Base-by-base conservation (phyloP, 2,113 vertebrate genomes). In the Alouatta palliata region DNA sequence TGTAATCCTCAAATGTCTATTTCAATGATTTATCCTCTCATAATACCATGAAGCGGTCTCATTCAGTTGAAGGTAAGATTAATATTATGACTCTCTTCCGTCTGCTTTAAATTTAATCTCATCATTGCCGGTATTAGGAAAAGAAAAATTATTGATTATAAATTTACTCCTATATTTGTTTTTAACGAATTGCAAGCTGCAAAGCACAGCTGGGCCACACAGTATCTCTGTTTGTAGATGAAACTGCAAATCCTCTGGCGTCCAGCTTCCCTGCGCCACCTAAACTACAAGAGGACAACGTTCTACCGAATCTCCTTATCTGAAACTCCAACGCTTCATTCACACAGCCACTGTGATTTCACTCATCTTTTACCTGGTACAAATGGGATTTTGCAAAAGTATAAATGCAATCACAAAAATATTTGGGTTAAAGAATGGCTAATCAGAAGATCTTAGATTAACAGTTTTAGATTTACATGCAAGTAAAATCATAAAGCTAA, bases 401-500 rank as follows among this genome's bases (percentile, higher is more conserved):
- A 5, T 54, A 75, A 70, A 66, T 25, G 45, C 40, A 64, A 83
- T 35, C 73, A 71, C 6, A 2, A 77, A 92, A 90, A 37, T 20
- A 37, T 66, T 87, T 90, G 11, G 27, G 49, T 79, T 91, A 19
- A 54, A 97, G 61, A 56, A 71, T 11, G 5, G 17, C 58, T 61
- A 58, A 54, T 71, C 52, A 54, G 43, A 61, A 54, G 21, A 54
- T 32, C 58, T 94, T 82, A 64, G 68, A 71, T 49, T 37, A 85
- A 19, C 49, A 70, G 35, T 45, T 89, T 91, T 21, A 47, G 47
- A 66, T 47, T 76, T 92, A 91, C 32, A 85, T 52, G 45, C 3
- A 79, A 91, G 27, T 73, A 71, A 95, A 87, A 87, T 83, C 77
- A 37, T 23, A 6, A 87, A 52, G 40, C 23, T 75, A 80, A 80